Evolutionary conservation across 2,113 vertebrate species (phyloP).

Genomic region (Rhabdornis inornatus): DNA sequence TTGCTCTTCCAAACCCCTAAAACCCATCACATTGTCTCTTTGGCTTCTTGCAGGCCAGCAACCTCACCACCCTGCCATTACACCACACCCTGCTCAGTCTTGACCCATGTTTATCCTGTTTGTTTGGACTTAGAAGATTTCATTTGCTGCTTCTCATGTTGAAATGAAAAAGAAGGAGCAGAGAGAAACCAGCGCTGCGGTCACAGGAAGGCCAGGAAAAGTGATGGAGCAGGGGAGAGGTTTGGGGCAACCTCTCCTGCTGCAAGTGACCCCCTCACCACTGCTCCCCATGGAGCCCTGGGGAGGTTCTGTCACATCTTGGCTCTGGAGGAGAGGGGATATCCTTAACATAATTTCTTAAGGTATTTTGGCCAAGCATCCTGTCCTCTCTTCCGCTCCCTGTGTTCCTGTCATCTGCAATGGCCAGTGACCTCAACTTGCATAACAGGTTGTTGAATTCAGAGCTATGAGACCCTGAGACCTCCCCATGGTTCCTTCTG

Average conservation of each 20-base stretch:
- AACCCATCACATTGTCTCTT: accelerated
- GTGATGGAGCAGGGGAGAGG: neutral
- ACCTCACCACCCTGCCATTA: neutral
- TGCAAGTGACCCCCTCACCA: neutral
- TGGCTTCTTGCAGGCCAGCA: neutral
- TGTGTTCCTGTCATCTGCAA: constrained; percentile 51
- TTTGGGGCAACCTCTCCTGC: neutral
- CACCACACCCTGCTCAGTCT: neutral
- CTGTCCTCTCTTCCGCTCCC: constrained; percentile 51
- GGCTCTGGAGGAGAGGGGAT: constrained; percentile 63
- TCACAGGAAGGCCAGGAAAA: neutral
- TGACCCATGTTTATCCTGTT: neutral
- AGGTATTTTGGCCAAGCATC: constrained; percentile 48
- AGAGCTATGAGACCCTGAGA: neutral
- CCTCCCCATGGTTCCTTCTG: neutral
- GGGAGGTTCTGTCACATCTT: constrained; percentile 16
- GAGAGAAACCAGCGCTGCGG: accelerated
- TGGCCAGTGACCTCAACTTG: constrained; percentile 23
- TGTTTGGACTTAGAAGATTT: neutral
- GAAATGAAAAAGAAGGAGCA: neutral
- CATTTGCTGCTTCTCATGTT: neutral
- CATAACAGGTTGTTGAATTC: neutral
- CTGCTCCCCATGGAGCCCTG: neutral
- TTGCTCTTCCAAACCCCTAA: neutral
- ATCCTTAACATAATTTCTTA: constrained; percentile 61